Percentiles rank a stretch among this genome's conserved stretches.
phyloP scores from a whole-genome alignment of 2,888 invertebrate species.

The Sylvicola cinctus region DNA sequence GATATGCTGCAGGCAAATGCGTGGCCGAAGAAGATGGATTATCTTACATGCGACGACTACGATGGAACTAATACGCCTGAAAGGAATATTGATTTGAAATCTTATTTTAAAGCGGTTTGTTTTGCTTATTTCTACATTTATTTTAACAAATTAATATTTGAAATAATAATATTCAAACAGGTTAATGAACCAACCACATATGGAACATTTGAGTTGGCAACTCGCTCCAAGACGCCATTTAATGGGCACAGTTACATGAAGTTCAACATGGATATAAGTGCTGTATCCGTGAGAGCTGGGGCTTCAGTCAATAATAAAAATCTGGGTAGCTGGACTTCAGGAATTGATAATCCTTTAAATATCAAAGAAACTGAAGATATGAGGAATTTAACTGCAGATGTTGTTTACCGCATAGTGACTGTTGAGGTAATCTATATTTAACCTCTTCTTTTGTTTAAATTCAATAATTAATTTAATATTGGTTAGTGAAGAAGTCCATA shows the following conservation, averaged over 20 bases:
- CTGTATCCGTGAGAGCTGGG: constrained; percentile 49
- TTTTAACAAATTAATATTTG: too few relatives aligned
- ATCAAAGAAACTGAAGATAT: constrained; percentile 43
- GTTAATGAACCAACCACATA: constrained; percentile 45
- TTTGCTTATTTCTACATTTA: too few relatives aligned
- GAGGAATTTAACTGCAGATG: constrained; percentile 55
- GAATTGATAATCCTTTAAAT: constrained; percentile 42
- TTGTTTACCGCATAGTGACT: constrained; percentile 72
- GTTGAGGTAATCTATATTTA: constrained; percentile 42
- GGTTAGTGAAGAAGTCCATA: not conserved
- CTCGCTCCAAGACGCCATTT: constrained; percentile 31
- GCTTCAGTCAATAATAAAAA: constrained; percentile 47
- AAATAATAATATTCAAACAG: constrained; percentile 18
- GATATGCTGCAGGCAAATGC: constrained; percentile 47
- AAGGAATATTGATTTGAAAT: not conserved
- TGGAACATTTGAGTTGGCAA: constrained; percentile 40
- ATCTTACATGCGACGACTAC: constrained; percentile 59
- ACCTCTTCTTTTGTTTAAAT: too few relatives aligned
- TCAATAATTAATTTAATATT: constrained; percentile 1
- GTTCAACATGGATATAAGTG: constrained; percentile 48
- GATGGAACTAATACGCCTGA: constrained; percentile 24
- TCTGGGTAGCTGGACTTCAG: constrained; percentile 61
- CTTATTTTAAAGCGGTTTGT: not conserved
- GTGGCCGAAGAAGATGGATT: constrained; percentile 52
- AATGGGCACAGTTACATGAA: constrained; percentile 59